Conservation (phyloP, 2,797 vertebrate genomes). For the Poeciliopsis paucimaculata region DNA sequence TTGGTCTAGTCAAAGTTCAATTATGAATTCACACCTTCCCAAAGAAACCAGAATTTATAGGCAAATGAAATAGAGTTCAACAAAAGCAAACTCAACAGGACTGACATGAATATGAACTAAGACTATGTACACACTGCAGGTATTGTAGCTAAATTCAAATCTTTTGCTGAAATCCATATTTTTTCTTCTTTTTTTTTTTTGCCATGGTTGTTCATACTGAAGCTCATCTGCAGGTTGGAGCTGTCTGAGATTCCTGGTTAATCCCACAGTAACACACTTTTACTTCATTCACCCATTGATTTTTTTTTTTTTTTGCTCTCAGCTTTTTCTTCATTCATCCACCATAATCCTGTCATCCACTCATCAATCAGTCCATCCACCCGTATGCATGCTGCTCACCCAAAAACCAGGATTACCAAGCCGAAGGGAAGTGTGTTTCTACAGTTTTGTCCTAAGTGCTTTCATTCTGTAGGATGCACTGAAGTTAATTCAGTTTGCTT, state of each 20-base stretch:
- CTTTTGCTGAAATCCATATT: too few relatives aligned
- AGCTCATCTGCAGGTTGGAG: neutral
- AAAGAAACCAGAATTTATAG: too few relatives aligned
- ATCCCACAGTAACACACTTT: constrained; percentile 17
- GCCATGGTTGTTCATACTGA: neutral
- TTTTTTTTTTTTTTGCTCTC: constrained; percentile 37
- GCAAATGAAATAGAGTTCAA: too few relatives aligned
- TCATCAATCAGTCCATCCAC: constrained; percentile 48
- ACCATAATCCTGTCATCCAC: constrained; percentile 49
- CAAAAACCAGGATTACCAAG: constrained; percentile 21
- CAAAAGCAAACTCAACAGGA: too few relatives aligned
- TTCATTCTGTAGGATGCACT: neutral
- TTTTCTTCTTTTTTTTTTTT: too few relatives aligned
- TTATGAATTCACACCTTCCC: too few relatives aligned
- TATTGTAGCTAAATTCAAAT: too few relatives aligned
- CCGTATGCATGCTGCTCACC: constrained; percentile 23
- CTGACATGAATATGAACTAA: too few relatives aligned
- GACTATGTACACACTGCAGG: too few relatives aligned
- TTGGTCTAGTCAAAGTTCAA: too few relatives aligned
- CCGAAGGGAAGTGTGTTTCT: constrained; percentile 2
- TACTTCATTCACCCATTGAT: constrained; percentile 32
- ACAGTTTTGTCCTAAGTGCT: neutral
- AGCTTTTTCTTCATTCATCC: constrained; percentile 35
- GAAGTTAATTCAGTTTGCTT: neutral
- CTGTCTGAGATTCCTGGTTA: neutral